Evolutionary conservation across 2,888 invertebrate species (phyloP), one percentile per base, ranked within the genome.

Genomic region (Drosophila sordidula): DNA sequence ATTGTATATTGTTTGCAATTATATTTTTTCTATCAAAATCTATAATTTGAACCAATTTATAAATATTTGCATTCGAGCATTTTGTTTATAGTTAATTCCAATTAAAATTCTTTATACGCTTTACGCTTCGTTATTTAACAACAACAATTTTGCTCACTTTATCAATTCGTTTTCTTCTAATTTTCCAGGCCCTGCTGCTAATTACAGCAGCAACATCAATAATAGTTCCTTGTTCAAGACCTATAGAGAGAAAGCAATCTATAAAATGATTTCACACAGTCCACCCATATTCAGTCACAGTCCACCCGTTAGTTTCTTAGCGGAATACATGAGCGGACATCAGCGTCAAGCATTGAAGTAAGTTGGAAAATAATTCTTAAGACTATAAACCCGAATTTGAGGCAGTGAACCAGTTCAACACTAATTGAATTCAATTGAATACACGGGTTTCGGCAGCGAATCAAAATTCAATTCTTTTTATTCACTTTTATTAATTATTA

Each of bases 261-360:
- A 78, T 78, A 87, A 95, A 93, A 93, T 95, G 89, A 94, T 95
- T 68, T 95, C 95, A 78, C 95, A 95, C 90, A 93, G 95, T 90
- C 96, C 95, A 52, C 94, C 95, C 64, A 93, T 94, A 81, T 95
- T 95, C 93, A 95, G 95, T 68, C 94, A 94, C 93, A 95, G 95
- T 90, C 95, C 95, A 5, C 95, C 95, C 38, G 94, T 94, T 67
- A 94, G 94, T 74, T 95, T 94, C 90, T 91, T 95, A 36, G 91
- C 94, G 54, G 95, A 95, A 89, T 95, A 94, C 91, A 93, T 91
- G 91, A 91, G 93, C 89, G 90, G 90, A 76, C 90, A 89, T 78
- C 91, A 68, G 90, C 90, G 89, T 78, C 90, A 89, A 74, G 38
- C 78, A 74, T 92, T 67, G 75, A 90, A 88, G 91, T 91, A 89